phyloP scores from a whole-genome alignment of 1,140 invertebrate species.

The Drosophila bocki region DNA sequence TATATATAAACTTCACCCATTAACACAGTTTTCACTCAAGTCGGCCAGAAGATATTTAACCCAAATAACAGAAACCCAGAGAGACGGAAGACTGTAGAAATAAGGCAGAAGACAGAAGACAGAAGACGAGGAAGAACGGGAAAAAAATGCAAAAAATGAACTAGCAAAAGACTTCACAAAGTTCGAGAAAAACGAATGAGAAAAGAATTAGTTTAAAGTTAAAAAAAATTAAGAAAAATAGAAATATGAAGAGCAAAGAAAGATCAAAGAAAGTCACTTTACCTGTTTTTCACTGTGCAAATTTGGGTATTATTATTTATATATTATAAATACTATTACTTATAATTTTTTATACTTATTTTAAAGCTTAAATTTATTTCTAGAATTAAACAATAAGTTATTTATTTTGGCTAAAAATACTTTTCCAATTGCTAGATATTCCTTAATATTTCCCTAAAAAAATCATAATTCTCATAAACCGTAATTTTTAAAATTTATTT shows the following conservation, averaged over 20 bases:
- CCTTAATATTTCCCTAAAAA: background rate
- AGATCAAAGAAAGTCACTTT: conserved; percentile 32
- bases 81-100: conserved; percentile 17
- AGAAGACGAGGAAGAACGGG: conserved; percentile 17
- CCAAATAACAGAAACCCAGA: conserved; percentile 53
- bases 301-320: background rate
- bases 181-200: conserved; percentile 43
- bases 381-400: too few relatives aligned
- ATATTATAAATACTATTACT: background rate
- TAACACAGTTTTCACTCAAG: conserved; percentile 70
- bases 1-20: conserved; percentile 73
- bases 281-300: conserved; percentile 21
- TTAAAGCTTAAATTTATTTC: too few relatives aligned
- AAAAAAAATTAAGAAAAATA: conserved; percentile 6
- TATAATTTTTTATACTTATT: background rate
- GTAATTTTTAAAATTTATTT: background rate
- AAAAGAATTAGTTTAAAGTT: conserved; percentile 13
- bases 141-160: conserved; percentile 30
- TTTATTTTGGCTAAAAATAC: background rate
- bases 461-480: too few relatives aligned
- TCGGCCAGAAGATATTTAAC: conserved; percentile 62
- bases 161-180: too few relatives aligned
- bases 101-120: conserved; percentile 28
- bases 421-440: background rate
- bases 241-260: background rate